Conservation (phyloP, 2,797 vertebrate species). For the Eulemur rubriventer region DNA sequence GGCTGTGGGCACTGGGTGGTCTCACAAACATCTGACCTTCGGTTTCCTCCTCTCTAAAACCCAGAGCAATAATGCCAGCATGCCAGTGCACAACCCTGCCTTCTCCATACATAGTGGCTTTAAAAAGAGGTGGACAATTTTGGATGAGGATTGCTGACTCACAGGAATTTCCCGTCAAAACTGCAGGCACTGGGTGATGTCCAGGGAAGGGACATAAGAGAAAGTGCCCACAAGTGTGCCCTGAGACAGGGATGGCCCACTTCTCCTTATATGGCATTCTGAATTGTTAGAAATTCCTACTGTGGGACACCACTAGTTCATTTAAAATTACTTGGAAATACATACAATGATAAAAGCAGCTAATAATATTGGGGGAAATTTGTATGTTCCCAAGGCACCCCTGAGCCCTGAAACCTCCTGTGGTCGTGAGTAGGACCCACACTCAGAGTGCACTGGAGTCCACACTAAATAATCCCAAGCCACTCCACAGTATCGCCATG, state of each 20-base stretch:
- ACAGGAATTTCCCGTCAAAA: not conserved
- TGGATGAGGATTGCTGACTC: not conserved
- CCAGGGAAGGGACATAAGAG: not conserved
- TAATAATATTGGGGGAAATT: not conserved
- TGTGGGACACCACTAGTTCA: not conserved
- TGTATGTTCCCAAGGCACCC: not conserved
- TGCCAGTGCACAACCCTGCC: rapidly evolving
- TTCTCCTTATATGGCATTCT: not conserved
- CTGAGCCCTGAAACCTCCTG: too few relatives aligned
- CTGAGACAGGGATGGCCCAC: rapidly evolving
- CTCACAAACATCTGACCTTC: not conserved
- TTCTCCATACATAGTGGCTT: rapidly evolving
- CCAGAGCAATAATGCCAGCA: not conserved
- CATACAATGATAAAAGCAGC: not conserved
- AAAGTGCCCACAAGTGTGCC: too few relatives aligned
- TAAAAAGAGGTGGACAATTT: not conserved
- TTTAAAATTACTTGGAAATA: not conserved
- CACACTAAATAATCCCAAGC: not conserved
- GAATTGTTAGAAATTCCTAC: not conserved
- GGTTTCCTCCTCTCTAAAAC: not conserved
- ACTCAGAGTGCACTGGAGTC: not conserved
- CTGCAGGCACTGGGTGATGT: not conserved
- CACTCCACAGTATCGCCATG: not conserved
- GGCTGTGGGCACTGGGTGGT: rapidly evolving
- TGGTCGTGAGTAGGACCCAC: not conserved